Conservation (phyloP, 2,797 vertebrate genomes). For the Pangasius macronema region DNA sequence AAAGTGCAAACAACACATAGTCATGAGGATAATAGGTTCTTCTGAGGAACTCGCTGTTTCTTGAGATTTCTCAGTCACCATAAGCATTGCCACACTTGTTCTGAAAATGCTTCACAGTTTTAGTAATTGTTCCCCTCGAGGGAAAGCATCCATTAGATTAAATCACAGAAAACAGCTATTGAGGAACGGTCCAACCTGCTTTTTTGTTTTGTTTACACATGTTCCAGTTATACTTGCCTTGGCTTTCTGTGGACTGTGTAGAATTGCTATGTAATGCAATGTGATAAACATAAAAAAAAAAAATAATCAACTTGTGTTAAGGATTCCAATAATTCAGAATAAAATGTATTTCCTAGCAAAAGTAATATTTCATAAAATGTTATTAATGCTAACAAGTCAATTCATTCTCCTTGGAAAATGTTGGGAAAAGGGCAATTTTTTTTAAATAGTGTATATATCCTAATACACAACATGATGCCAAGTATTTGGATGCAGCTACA, state of each 20-base stretch:
- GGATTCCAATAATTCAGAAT: neutral
- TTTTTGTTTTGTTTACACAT: neutral
- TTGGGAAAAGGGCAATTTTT: neutral
- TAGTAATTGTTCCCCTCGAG: constrained; percentile 51
- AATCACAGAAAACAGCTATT: constrained; percentile 65
- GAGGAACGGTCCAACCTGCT: constrained; percentile 54
- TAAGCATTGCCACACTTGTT: constrained; percentile 60
- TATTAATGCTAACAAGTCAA: neutral
- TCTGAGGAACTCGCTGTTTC: constrained; percentile 60
- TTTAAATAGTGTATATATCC: neutral
- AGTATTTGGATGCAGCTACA: neutral
- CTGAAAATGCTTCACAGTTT: constrained; percentile 56
- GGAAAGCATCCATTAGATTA: constrained; percentile 59
- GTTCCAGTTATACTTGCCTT: constrained; percentile 23
- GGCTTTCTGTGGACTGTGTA: constrained; percentile 39
- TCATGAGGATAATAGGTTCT: constrained; percentile 40
- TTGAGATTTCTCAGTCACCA: constrained; percentile 62
- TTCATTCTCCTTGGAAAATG: no score
- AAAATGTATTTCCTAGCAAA: neutral
- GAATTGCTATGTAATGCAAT: neutral
- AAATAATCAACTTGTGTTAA: neutral
- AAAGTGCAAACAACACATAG: constrained; percentile 13
- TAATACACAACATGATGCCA: neutral
- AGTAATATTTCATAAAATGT: neutral
- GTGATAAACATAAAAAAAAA: neutral